Evolutionary conservation across 2,888 invertebrate genomes (phyloP).

Genomic region (Parapristionchus giblindavisi): DNA sequence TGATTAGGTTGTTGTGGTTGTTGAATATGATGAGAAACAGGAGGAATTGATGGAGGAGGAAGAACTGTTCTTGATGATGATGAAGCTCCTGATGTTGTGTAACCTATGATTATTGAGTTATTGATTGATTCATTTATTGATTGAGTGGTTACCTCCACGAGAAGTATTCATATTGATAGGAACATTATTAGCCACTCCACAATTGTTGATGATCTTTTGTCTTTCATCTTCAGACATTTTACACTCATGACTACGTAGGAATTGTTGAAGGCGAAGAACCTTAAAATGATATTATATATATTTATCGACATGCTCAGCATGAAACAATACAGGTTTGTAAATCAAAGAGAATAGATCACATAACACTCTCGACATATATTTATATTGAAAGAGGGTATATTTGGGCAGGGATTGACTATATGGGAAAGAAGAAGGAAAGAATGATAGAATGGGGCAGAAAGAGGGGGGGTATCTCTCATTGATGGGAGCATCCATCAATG

Average conservation of each 20-base stretch:
- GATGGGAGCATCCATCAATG: too few relatives aligned
- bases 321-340: too few relatives aligned
- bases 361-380: too few relatives aligned
- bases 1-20: constrained; percentile 16
- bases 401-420: too few relatives aligned
- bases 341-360: too few relatives aligned
- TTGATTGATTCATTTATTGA: not conserved
- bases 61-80: constrained; percentile 14
- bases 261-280: constrained; percentile 13
- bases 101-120: too few relatives aligned
- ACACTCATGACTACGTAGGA: constrained; percentile 29
- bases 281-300: not conserved
- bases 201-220: constrained; percentile 28
- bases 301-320: too few relatives aligned
- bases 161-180: not conserved
- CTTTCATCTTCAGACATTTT: constrained; percentile 23
- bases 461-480: too few relatives aligned
- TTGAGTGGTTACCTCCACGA: not conserved
- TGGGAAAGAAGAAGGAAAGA: not conserved
- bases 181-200: constrained; percentile 11
- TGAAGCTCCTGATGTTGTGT: not conserved
- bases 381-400: too few relatives aligned
- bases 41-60: constrained; percentile 31
- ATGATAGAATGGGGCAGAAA: too few relatives aligned
- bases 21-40: constrained; percentile 3